phyloP scores from a whole-genome alignment of 2,113 vertebrate species.

The Kobus ellipsiprymnus region DNA sequence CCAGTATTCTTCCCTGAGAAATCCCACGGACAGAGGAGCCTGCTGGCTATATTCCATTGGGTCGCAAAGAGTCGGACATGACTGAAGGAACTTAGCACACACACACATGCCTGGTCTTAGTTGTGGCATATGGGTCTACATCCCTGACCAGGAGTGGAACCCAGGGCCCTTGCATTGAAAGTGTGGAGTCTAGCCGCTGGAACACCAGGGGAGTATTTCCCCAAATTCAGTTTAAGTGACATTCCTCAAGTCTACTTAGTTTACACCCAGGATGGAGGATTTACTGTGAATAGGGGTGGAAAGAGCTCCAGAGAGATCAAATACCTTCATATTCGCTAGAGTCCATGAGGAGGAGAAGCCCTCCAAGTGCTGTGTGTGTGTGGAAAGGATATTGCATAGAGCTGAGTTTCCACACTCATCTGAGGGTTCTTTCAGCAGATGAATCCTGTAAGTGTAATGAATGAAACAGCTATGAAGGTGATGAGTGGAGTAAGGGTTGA shows the following conservation, averaged over 20 bases:
- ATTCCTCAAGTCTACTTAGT: neutral
- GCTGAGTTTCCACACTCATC: neutral
- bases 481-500: neutral
- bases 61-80: neutral
- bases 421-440: neutral
- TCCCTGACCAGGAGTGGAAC: neutral
- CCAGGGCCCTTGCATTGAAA: neutral
- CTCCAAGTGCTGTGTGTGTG: neutral
- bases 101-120: neutral
- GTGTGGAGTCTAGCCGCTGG: neutral
- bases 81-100: neutral
- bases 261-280: neutral
- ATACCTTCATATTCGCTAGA: neutral
- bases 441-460: too few species aligned
- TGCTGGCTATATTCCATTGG: neutral
- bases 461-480: neutral
- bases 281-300: neutral
- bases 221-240: neutral
- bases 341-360: neutral
- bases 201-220: neutral
- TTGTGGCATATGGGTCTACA: neutral
- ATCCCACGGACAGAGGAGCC: neutral
- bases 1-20: neutral
- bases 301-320: neutral
- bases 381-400: neutral